phyloP scores from a whole-genome alignment of 1,140 invertebrate genomes.

The Atta texana region DNA sequence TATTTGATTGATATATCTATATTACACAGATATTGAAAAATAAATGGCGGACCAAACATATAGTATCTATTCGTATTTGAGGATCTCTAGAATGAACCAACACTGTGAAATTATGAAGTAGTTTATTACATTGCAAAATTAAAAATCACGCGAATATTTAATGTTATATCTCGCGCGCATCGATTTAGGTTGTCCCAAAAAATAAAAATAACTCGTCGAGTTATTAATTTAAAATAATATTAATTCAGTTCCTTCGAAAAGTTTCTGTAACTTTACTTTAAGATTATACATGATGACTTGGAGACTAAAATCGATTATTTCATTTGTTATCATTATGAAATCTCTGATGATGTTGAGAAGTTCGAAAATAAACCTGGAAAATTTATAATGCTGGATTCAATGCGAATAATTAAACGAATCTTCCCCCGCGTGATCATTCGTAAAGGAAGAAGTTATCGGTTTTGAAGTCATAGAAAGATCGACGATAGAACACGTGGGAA shows the following conservation, averaged over 20 bases:
- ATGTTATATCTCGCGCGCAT: background rate
- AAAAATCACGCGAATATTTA: background rate
- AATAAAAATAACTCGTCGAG: background rate
- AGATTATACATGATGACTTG: constrained; percentile 23
- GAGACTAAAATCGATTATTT: constrained; percentile 54
- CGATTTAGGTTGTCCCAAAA: background rate
- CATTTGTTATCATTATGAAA: constrained; percentile 45
- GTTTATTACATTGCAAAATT: too few relatives aligned
- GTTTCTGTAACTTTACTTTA: constrained; percentile 50
- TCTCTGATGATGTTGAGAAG: constrained; percentile 15
- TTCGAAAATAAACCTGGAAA: constrained; percentile 37
- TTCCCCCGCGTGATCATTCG: background rate
- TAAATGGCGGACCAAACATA: too few relatives aligned
- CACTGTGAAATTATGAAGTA: too few relatives aligned
- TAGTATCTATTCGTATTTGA: too few relatives aligned
- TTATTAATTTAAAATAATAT: constrained; percentile 36
- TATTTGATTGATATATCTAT: too few relatives aligned
- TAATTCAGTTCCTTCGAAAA: constrained; percentile 7
- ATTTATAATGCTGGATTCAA: constrained; percentile 35
- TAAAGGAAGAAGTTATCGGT: constrained; percentile 67
- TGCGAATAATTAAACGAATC: constrained; percentile 67
- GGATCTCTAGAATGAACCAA: too few relatives aligned
- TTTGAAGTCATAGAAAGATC: constrained; percentile 59
- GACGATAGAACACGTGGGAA: background rate
- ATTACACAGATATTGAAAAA: too few relatives aligned